Base-by-base conservation (phyloP, 2,113 vertebrate species). In the Scatophagus argus region DNA sequence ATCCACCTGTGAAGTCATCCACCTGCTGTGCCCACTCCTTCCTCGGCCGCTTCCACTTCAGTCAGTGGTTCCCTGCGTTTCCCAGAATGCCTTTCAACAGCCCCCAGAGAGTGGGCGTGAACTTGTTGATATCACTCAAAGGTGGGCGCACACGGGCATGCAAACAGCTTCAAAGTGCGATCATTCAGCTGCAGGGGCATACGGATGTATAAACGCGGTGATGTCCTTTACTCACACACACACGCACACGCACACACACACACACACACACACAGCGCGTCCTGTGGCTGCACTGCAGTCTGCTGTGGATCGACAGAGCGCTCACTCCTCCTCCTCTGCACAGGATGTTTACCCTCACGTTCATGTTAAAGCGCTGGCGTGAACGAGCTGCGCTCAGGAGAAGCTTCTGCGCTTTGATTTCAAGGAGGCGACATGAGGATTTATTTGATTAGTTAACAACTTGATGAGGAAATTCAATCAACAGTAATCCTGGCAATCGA, bases 51-150 rank as follows among this genome's bases (percentile, higher is more conserved):
- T 67, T 81, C 65, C 61, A 71, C 71, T 77, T 78, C 70, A 46
- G 21, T 76, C 73, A 69, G 81, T 34, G 76, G 5, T 79, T 89
- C 81, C 76, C 76, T 59, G 61, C 65, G 1, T 83, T 79, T 83
- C 84, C 88, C 85, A 87, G 63, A 85, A 88, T 85, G 87, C 88
- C 73, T 73, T 82, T 73, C 84, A 79, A 47, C 67, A 51, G 75
- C 84, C 87, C 60, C 51, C 87, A 61, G 71, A 74, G 80, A 81
- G 87, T 82, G 82, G 79, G 85, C 21, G 83, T 62, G 47, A 66
- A 83, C 77, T 68, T 77, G 83, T 87, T 87, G 79, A 80, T 81
- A 83, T 74, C 31, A 62, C 85, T 66, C 74, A 61, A 43, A 83
- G 76, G 85, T 89, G 63, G 90, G 88, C 81, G 81, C 76, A 36